Evolutionary conservation across 2,888 invertebrate genomes (phyloP), one percentile per base, ranked within the genome.

Genomic region (Frankliniella fusca): DNA sequence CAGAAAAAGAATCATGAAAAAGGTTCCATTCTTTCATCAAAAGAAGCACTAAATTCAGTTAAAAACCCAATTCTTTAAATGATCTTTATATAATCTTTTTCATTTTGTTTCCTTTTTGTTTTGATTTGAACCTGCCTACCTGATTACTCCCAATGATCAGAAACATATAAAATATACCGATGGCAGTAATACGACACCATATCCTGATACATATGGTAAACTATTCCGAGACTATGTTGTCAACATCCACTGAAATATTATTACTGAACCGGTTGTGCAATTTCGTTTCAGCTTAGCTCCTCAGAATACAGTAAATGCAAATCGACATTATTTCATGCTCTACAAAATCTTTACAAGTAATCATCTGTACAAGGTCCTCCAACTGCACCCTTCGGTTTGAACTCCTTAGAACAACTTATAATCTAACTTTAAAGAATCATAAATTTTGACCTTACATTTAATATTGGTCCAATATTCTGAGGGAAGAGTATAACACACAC

Each of bases 311-410:
- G 23, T 76, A 76, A 27, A 76, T 76, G 70, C 27, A 27, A 76
- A 76, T 76, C 27, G 70, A 10, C 70, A 76, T 27, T 76, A 76
- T 76, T 76, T 76, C 70, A 76, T 10, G 27, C 70, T 27, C 70
- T 76, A 76, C 27, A 76, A 76, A 27, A 76, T 27, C 27, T 76
- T 23, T 76, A 76, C 70, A 76, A 76, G 27, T 76, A 76, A 76
- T 12, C 23, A 27, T 76, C 27, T 76, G 70, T 76, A 76, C 70
- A 76, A 76, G 70, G 70, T 76, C 70, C 70, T 76, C 70, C 70
- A 76, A 76, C 70, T 76, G 70, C 70, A 76, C 70, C 70, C 70
- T 76, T 76, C 12, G 70, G 70, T 23, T 76, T 76, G 70, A 27
- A 27, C 27, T 76, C 70, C 70, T 76, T 76, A 76, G 23, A 76